Conservation (phyloP, 2,113 vertebrate genomes). For the Scolopax mira region DNA sequence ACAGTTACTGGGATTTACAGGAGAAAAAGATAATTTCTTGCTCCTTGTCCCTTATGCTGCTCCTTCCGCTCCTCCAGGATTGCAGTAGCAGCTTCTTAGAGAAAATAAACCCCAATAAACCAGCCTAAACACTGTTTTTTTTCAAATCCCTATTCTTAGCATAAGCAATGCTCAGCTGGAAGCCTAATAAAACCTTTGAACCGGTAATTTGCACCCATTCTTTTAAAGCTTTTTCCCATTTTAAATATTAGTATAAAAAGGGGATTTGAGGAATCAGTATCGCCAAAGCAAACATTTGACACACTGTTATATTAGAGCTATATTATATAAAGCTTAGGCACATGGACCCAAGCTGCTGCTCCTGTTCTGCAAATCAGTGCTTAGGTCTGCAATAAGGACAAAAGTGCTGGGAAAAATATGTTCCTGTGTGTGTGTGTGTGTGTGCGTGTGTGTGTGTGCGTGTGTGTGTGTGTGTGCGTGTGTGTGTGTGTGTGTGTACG, state of each 20-base stretch:
- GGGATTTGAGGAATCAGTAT: conserved; percentile 67
- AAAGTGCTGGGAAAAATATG: conserved; percentile 32
- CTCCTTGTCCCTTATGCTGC: background rate
- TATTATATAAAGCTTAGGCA: conserved; percentile 48
- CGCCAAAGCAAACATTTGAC: conserved; percentile 77
- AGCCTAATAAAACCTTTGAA: conserved; percentile 65
- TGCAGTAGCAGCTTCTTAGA: background rate
- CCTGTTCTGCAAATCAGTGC: conserved; percentile 1
- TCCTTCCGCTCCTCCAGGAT: background rate
- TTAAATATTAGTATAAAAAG: conserved; percentile 75
- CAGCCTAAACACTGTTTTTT: background rate
- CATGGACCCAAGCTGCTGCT: background rate
- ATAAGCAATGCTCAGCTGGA: conserved; percentile 13
- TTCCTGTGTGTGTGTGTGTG: conserved; percentile 24
- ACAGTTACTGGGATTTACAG: background rate
- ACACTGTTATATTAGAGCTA: conserved; percentile 63
- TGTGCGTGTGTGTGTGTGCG: background rate
- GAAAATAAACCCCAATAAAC: conserved; percentile 55
- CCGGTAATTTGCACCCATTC: conserved; percentile 69
- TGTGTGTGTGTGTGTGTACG: background rate
- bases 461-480: conserved; percentile 24
- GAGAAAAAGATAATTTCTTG: background rate
- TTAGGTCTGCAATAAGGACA: conserved; percentile 44
- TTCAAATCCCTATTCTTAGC: conserved; percentile 21
- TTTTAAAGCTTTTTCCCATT: conserved; percentile 75